Conservation (phyloP, 2,113 vertebrate genomes). For the Eurystomus gularis region DNA sequence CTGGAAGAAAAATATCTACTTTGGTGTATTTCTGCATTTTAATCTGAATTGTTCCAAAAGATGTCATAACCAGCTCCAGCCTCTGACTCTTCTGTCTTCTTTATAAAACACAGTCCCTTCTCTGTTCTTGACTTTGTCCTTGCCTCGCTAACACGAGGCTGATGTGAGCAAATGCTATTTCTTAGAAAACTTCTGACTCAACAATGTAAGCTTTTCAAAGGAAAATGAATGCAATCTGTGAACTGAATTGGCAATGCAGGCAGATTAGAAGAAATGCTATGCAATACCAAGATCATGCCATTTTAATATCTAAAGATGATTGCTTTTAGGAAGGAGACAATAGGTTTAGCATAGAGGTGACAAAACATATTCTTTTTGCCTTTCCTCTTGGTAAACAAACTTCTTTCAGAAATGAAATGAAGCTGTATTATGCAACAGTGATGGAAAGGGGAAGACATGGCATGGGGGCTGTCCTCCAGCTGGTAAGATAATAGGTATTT, state of each 20-base stretch:
- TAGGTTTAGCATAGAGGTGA: slow-evolving; percentile 67
- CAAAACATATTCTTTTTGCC: slow-evolving; percentile 68
- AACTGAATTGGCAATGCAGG: slow-evolving; percentile 63
- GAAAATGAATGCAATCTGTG: slow-evolving; percentile 69
- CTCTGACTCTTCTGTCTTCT: slow-evolving; percentile 13
- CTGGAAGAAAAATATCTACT: neutral
- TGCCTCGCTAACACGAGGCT: neutral
- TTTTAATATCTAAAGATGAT: slow-evolving; percentile 71
- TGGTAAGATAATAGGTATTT: slow-evolving; percentile 34
- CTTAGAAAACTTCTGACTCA: slow-evolving; percentile 69
- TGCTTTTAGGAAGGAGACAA: slow-evolving; percentile 72
- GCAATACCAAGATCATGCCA: slow-evolving; percentile 43
- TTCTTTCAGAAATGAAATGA: slow-evolving; percentile 70
- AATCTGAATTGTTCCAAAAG: neutral
- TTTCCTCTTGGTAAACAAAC: slow-evolving; percentile 73
- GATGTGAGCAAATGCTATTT: slow-evolving; percentile 69
- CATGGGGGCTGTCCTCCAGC: neutral
- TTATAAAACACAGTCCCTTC: neutral
- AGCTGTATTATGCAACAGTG: slow-evolving; percentile 55
- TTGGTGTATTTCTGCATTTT: neutral
- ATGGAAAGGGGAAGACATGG: slow-evolving; percentile 28
- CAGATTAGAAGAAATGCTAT: slow-evolving; percentile 64
- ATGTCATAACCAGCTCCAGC: neutral
- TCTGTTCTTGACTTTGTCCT: slow-evolving; percentile 67
- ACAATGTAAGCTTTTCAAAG: slow-evolving; percentile 70